phyloP scores from a whole-genome alignment of 2,113 vertebrate species.

The Chionis minor region DNA sequence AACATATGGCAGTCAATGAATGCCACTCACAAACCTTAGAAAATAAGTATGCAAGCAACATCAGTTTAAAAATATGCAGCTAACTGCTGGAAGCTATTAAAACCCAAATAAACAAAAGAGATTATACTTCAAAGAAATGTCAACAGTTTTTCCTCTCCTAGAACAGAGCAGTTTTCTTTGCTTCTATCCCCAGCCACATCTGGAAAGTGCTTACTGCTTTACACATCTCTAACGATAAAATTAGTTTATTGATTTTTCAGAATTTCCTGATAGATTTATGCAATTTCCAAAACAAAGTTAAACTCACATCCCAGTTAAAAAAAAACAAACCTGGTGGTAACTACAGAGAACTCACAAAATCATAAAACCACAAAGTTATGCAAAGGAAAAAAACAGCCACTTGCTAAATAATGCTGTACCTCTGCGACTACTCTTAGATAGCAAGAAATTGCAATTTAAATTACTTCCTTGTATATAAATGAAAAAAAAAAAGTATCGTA shows the following conservation, averaged over 20 bases:
- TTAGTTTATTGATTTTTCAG: constrained; percentile 88
- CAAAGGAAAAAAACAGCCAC: constrained; percentile 2
- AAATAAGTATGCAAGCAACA: constrained; percentile 77
- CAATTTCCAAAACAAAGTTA: constrained; percentile 80
- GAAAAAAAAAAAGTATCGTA: constrained; percentile 2
- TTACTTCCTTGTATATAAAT: constrained; percentile 2
- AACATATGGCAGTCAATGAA: constrained; percentile 75
- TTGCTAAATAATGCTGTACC: constrained; percentile 20
- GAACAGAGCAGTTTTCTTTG: constrained; percentile 84
- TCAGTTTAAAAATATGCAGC: constrained; percentile 84
- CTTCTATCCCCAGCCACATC: constrained; percentile 82
- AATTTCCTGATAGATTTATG: constrained; percentile 84
- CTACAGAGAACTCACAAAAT: constrained; percentile 71
- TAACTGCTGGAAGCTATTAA: constrained; percentile 88
- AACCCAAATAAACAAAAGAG: constrained; percentile 85
- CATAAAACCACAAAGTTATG: constrained; percentile 33
- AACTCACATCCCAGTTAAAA: constrained; percentile 64
- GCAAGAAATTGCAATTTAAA: constrained; percentile 8
- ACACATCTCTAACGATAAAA: constrained; percentile 85
- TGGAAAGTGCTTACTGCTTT: constrained; percentile 85
- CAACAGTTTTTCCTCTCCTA: constrained; percentile 83
- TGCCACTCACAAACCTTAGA: constrained; percentile 76
- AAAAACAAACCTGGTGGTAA: constrained; percentile 54
- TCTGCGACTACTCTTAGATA: constrained; percentile 7
- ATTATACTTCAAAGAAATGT: constrained; percentile 89